Evolutionary conservation across 2,113 vertebrate species (phyloP).

Genomic region (Daphoenositta chrysoptera): DNA sequence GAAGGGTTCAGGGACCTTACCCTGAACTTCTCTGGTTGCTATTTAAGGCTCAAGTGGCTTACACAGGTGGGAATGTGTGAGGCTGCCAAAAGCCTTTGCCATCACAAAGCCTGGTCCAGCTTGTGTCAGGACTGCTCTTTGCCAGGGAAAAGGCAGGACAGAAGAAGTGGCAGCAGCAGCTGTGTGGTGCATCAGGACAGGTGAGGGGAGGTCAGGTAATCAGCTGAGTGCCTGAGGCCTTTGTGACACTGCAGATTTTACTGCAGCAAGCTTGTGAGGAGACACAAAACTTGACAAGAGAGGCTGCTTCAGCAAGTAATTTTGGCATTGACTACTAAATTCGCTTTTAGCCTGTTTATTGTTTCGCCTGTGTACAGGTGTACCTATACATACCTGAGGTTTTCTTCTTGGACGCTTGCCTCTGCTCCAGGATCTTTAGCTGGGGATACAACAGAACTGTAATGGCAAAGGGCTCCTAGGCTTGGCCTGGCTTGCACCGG

Average conservation of each 20-base stretch:
- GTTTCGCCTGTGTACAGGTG: not conserved
- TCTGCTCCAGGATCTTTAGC: not conserved
- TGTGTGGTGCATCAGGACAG: not conserved
- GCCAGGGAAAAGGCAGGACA: not conserved
- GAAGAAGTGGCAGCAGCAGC: not conserved
- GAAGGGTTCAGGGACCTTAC: not conserved
- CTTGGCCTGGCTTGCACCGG: fast-evolving
- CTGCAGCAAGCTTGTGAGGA: not conserved
- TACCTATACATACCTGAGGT: not conserved
- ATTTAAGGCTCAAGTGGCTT: not conserved
- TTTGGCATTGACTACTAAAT: not conserved
- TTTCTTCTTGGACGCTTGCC: not conserved
- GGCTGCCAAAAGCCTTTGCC: not conserved
- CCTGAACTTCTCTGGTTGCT: not conserved
- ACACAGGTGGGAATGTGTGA: not conserved
- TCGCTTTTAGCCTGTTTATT: not conserved
- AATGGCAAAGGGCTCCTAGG: not conserved
- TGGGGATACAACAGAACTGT: not conserved
- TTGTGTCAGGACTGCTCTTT: not conserved
- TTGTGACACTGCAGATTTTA: not conserved
- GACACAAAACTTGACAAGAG: not conserved
- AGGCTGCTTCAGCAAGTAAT: not conserved
- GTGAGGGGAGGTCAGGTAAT: not conserved
- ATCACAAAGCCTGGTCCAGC: not conserved
- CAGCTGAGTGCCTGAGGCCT: not conserved